Conservation (phyloP, 2,888 invertebrate species). For the Eupelmus urozonus region DNA sequence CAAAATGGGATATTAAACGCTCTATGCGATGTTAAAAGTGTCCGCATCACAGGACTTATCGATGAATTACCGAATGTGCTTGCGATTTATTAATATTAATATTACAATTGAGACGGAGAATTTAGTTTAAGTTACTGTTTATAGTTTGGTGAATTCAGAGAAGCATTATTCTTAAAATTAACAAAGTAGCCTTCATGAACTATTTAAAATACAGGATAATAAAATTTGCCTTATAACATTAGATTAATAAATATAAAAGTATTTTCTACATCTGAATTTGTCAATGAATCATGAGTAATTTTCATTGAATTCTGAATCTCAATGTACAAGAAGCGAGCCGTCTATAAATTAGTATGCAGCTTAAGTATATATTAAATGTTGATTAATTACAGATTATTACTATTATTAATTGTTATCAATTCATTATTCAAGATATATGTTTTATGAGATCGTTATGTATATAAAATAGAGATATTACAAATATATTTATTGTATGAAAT, state of each 20-base stretch:
- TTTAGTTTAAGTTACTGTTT: conserved; percentile 15
- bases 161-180: background rate
- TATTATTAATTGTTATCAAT: conserved; percentile 29
- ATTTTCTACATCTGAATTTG: conserved; percentile 18
- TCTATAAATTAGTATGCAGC: conserved; percentile 2
- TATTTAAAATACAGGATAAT: conserved; percentile 8
- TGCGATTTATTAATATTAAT: conserved; percentile 1
- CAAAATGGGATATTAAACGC: conserved; percentile 70
- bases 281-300: background rate
- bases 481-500: conserved; percentile 22
- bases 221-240: conserved; percentile 21
- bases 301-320: conserved; percentile 16
- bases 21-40: conserved; percentile 22
- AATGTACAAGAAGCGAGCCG: conserved; percentile 18
- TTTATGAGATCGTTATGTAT: conserved; percentile 43
- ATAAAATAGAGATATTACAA: conserved; percentile 13
- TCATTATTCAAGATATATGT: conserved; percentile 19
- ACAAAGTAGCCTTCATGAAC: background rate
- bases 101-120: background rate
- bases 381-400: conserved; percentile 8
- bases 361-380: conserved; percentile 9
- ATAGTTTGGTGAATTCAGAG: background rate
- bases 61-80: background rate
- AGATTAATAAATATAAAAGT: background rate
- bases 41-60: background rate